Evolutionary conservation across 2,113 vertebrate genomes (phyloP), one percentile per base, ranked within the genome.

Genomic region (Pandion haliaetus): DNA sequence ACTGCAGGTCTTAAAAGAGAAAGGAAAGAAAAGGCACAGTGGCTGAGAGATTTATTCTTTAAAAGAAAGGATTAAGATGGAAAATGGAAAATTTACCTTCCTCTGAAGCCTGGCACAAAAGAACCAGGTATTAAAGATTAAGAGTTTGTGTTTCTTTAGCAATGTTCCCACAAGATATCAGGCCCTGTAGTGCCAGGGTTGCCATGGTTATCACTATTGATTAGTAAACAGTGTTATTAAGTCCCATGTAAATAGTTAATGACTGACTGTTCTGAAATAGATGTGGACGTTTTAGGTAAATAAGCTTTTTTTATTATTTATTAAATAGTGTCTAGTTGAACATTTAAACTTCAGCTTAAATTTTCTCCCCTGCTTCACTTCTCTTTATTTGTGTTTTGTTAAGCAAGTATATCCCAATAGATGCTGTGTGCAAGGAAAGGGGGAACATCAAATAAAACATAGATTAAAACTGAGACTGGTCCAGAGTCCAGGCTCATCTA

Each of bases 161-260:
- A 17, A 1, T 58, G 40, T 74, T 93, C 73, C 65, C 49, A 66
- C 45, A 82, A 76, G 78, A 63, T 66, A 91, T 32, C 31, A 71
- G 57, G 36, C 13, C 32, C 32, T 55, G 21, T 40, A 67, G 92
- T 74, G 62, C 29, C 74, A 72, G 19, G 63, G 96, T 97, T 97
- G 83, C 93, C 84, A 94, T 93, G 88, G 92, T 86, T 93, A 74
- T 95, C 65, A 49, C n/a, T 83, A 83, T 74, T 88, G 95, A 88
- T 92, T 77, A 86, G 62, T 78, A 86, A 95, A 88, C 40, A 88
- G 61, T 67, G 52, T 50, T 80, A 79, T 86, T 93, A 96, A 82
- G 58, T 87, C 32, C 14, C 40, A 81, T 65, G 62, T 90, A 95
- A 97, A 89, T 77, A 90, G 40, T 63, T 92, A 73, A 88, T 94